phyloP scores from a whole-genome alignment of 2,888 invertebrate species.

The Digitonthophagus gazella region DNA sequence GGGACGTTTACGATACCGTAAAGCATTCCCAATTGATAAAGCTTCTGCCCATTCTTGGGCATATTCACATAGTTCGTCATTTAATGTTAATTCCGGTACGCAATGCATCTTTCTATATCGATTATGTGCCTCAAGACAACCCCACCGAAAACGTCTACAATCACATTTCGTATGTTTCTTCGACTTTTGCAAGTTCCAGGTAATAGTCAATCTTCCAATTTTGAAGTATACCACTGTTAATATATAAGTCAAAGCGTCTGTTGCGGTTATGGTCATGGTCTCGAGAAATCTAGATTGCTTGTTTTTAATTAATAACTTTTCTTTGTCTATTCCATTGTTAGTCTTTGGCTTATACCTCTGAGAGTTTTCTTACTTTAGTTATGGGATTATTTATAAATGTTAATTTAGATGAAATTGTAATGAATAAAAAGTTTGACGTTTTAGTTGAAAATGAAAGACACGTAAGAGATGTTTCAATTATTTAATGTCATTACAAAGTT shows the following conservation, averaged over 20 bases:
- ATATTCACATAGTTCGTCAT: conserved; percentile 58
- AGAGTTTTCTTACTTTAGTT: too few species aligned
- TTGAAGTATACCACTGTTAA: background rate
- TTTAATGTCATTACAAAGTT: background rate
- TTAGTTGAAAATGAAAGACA: too few species aligned
- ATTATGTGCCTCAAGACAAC: conserved; percentile 61
- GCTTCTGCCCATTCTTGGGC: conserved; percentile 73
- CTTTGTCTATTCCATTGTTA: too few species aligned
- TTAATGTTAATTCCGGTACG: conserved; percentile 57
- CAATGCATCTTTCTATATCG: conserved; percentile 58
- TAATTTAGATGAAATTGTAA: too few species aligned
- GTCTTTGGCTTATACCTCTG: too few species aligned
- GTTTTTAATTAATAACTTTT: too few species aligned
- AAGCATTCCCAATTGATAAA: conserved; percentile 61
- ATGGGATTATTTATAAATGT: too few species aligned
- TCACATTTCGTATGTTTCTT: too few species aligned
- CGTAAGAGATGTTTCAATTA: background rate
- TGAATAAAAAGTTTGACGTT: too few species aligned
- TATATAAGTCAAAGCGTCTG: background rate
- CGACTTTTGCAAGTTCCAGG: background rate
- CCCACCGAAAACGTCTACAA: conserved; percentile 41
- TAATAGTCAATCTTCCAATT: background rate
- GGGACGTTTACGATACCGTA: conserved; percentile 65
- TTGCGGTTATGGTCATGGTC: background rate
- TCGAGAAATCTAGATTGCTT: too few species aligned